Percentiles rank a stretch among this genome's conserved stretches.
Conservation (phyloP, 2,888 invertebrate species). For the Panzeria rudis region DNA sequence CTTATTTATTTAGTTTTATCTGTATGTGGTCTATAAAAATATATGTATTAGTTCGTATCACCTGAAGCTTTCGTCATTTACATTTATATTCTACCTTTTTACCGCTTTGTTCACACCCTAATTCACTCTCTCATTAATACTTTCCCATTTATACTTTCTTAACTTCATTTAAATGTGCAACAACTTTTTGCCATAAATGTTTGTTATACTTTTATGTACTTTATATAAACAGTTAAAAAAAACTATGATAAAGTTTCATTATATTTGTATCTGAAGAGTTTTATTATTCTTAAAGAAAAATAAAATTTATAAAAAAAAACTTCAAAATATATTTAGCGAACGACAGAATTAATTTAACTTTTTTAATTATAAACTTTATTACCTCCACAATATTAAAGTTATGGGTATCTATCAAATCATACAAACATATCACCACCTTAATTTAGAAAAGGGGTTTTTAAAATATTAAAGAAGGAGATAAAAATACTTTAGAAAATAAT, state of each 20-base stretch:
- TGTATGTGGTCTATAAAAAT: no score
- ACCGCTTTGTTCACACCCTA: not conserved
- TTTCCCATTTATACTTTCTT: not conserved
- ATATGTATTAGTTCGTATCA: no score
- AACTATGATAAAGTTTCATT: not conserved
- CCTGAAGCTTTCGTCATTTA: not conserved
- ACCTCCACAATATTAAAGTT: slow-evolving; percentile 18
- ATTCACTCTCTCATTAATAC: not conserved
- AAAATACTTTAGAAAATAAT: no score
- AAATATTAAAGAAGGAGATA: no score
- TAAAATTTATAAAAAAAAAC: not conserved
- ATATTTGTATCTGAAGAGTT: not conserved
- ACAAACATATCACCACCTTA: no score
- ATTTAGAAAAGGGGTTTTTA: no score
- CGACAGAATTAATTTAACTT: slow-evolving; percentile 67
- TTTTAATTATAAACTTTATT: slow-evolving; percentile 71
- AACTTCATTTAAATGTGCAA: not conserved
- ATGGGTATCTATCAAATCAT: not conserved
- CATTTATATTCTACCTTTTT: not conserved
- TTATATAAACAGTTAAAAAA: not conserved
- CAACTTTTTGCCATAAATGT: not conserved
- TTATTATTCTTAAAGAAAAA: not conserved
- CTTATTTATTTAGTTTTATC: no score
- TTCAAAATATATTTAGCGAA: slow-evolving; percentile 11
- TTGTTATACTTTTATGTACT: not conserved